Conservation (phyloP, 2,113 vertebrate species). For the Corydoras maculifer region DNA sequence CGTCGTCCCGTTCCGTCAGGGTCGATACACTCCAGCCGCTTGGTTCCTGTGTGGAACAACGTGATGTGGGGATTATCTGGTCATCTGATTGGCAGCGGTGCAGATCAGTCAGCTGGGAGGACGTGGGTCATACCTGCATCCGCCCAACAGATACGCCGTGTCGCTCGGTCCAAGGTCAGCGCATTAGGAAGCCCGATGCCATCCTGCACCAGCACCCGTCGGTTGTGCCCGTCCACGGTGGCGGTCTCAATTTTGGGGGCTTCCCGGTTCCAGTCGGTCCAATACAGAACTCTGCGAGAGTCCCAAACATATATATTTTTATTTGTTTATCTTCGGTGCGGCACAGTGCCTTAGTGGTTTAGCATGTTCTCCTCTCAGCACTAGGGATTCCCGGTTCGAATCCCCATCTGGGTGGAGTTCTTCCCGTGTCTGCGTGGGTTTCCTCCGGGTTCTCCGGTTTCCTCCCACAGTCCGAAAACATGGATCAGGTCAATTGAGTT, state of each 20-base stretch:
- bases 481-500: too few species aligned
- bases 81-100: not conserved
- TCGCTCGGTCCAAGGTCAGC: constrained; percentile 77
- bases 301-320: not conserved
- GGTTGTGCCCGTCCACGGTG: constrained; percentile 75
- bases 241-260: constrained; percentile 91
- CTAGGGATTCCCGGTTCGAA: too few species aligned
- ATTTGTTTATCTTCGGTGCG: not conserved
- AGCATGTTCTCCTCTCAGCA: too few species aligned
- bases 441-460: too few species aligned
- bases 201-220: constrained; percentile 80
- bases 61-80: not conserved
- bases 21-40: constrained; percentile 80
- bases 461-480: too few species aligned
- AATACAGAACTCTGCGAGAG: constrained; percentile 78
- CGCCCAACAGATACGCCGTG: constrained; percentile 87
- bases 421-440: too few species aligned
- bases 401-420: too few species aligned
- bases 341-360: too few species aligned
- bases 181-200: constrained; percentile 89
- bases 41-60: constrained; percentile 70
- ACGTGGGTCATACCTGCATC: constrained; percentile 81
- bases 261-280: constrained; percentile 98
- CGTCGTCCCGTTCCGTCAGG: constrained; percentile 76
- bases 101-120: not conserved